Base-by-base conservation (phyloP, 2,888 invertebrate genomes). In the Dendrolimus pini region DNA sequence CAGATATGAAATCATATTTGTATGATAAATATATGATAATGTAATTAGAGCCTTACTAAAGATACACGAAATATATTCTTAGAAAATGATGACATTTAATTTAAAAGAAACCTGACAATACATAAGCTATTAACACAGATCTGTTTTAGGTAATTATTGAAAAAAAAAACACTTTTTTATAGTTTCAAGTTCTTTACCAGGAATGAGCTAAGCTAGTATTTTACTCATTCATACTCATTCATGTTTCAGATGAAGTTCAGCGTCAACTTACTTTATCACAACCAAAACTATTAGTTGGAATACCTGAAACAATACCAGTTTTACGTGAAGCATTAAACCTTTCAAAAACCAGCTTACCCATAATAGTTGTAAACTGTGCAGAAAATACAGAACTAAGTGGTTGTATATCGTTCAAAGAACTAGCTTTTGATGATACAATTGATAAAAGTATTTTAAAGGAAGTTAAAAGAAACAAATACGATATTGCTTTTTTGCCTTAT, bases 401-500 rank as follows among this genome's bases (percentile, higher is more conserved):
- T 53, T 88, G 92, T 0, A 91, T 94, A 62, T 92, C 92, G 47
- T 94, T 94, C 68, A 79, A 88, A 64, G 94, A 94, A 74, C 67
- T 93, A 14, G 85, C 86, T 1, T 78, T 91, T 59, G 85, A 80
- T 41, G 80, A 82, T 42, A 71, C 73, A 66, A 78, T 92, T n/a
- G 92, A 93, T 61, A 83, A 89, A 41, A 83, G 88, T 61, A 74
- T 84, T 54, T 66, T 93, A 12, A 86, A 79, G 61, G 69, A 82
- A n/a, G 81, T 85, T 52, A 75, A 70, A 1, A 77, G 75, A 54
- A 74, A 68, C 12, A 68, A 89, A 1, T 85, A 93, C 9, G 94
- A 95, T 66, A 80, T 93, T 2, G 92, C 92, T 0, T 79, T 95
- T 30, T 71, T 97, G 59, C 96, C 96, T 0, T 97, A 95, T 84